Evolutionary conservation across 1,140 invertebrate species (phyloP).

Genomic region (Lasioglossum albipes): DNA sequence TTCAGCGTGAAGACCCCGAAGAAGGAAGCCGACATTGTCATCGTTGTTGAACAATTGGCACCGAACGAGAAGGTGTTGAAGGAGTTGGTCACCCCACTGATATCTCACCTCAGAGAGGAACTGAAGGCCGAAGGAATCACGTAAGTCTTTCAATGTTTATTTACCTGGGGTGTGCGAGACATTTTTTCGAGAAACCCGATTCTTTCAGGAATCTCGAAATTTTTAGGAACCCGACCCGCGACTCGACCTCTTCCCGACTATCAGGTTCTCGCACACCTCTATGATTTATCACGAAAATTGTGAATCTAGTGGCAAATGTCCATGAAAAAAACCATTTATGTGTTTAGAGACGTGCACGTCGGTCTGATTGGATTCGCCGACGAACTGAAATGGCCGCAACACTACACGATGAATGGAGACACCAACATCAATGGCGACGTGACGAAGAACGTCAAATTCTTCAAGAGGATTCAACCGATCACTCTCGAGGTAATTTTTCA

Average conservation of each 20-base stretch:
- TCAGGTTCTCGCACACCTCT: too few species aligned
- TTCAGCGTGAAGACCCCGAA: slow-evolving; percentile 85
- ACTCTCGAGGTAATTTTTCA: slow-evolving; percentile 63
- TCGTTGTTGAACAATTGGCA: slow-evolving; percentile 84
- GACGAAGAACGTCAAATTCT: slow-evolving; percentile 79
- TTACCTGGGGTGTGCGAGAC: too few species aligned
- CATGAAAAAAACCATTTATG: too few species aligned
- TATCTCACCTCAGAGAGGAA: slow-evolving; percentile 76
- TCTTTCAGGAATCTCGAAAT: too few species aligned
- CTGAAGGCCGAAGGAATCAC: slow-evolving; percentile 82
- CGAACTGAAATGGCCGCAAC: slow-evolving; percentile 79
- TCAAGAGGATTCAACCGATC: slow-evolving; percentile 53
- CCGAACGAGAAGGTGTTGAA: slow-evolving; percentile 79
- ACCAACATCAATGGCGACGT: slow-evolving; percentile 80
- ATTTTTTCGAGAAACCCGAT: too few species aligned
- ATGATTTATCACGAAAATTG: too few species aligned
- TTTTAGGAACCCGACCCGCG: too few species aligned
- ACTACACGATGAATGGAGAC: slow-evolving; percentile 82
- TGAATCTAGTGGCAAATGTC: too few species aligned
- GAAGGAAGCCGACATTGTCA: slow-evolving; percentile 87
- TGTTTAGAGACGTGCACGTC: slow-evolving; percentile 79
- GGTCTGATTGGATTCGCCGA: slow-evolving; percentile 82
- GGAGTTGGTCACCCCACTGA: slow-evolving; percentile 76
- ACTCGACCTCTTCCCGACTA: too few species aligned
- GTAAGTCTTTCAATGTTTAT: slow-evolving; percentile 71